Evolutionary conservation across 2,113 vertebrate species (phyloP).

Genomic region (Herpetotheres cachinnans): DNA sequence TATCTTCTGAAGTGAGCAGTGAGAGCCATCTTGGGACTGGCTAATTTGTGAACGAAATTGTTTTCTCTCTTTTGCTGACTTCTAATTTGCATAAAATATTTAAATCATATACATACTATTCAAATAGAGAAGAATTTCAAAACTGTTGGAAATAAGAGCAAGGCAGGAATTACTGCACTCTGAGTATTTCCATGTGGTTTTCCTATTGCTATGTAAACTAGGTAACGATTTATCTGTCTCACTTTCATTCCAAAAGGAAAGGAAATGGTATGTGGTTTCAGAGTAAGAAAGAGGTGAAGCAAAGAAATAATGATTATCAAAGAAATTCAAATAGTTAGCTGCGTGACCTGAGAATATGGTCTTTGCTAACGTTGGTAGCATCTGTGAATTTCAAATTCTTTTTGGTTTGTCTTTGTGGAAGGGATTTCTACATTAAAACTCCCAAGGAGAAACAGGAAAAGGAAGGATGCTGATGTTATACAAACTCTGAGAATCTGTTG

Average conservation of each 20-base stretch:
- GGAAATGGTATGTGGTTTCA: not conserved
- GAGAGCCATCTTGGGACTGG: not conserved
- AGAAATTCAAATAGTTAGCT: not conserved
- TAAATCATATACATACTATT: not conserved
- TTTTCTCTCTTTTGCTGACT: not conserved
- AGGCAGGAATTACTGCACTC: not conserved
- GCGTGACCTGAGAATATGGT: not conserved
- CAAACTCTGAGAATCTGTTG: not conserved
- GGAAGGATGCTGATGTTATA: not conserved
- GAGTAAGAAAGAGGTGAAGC: not conserved
- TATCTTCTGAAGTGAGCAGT: not conserved
- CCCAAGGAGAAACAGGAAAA: not conserved
- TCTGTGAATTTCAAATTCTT: not conserved
- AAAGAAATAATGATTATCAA: not conserved
- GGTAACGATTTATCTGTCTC: not conserved
- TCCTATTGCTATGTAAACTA: not conserved
- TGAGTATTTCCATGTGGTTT: not conserved
- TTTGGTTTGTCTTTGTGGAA: not conserved
- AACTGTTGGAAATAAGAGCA: not conserved
- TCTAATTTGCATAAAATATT: not conserved
- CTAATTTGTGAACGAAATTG: not conserved
- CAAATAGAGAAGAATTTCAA: not conserved
- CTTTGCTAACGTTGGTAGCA: not conserved
- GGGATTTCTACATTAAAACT: not conserved
- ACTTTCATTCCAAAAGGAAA: not conserved